These are phyloP conservation scores for Toxotes jaculatrix DNA, from an alignment of 2,113 vertebrate species.

Conservation along the genomic window DNA sequence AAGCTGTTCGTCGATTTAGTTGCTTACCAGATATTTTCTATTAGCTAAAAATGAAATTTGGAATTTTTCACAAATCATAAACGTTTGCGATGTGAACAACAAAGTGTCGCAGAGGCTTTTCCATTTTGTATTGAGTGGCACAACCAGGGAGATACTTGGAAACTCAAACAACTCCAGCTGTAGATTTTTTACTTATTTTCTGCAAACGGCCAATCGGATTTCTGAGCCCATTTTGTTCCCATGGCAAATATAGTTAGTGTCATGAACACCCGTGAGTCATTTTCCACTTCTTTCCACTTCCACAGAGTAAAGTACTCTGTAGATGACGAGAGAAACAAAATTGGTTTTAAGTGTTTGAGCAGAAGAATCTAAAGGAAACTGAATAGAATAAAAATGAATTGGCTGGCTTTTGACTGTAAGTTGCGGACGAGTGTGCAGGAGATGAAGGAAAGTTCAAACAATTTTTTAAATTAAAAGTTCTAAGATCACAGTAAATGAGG, in stretches of 20 bases:
- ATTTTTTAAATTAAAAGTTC: background rate
- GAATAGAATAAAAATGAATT: background rate
- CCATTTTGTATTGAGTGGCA: background rate
- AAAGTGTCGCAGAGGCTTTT: background rate
- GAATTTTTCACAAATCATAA: no score
- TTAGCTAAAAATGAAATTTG: no score
- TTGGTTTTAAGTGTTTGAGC: conserved; percentile 6
- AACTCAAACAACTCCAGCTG: background rate
- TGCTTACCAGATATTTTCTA: background rate
- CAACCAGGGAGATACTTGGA: background rate
- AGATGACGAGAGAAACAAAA: background rate
- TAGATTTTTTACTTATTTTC: background rate
- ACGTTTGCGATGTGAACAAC: background rate
- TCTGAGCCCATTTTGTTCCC: background rate
- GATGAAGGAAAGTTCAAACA: background rate
- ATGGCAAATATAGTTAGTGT: background rate
- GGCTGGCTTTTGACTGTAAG: background rate
- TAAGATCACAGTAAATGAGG: background rate
- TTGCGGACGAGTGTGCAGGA: background rate
- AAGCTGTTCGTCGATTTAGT: background rate
- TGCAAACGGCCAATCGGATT: conserved; percentile 5
- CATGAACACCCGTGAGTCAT: background rate
- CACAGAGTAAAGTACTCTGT: background rate
- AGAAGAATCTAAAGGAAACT: background rate
- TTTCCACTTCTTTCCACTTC: conserved; percentile 6